Conservation (phyloP, 2,113 vertebrate species). For the Trematocara variabile region DNA sequence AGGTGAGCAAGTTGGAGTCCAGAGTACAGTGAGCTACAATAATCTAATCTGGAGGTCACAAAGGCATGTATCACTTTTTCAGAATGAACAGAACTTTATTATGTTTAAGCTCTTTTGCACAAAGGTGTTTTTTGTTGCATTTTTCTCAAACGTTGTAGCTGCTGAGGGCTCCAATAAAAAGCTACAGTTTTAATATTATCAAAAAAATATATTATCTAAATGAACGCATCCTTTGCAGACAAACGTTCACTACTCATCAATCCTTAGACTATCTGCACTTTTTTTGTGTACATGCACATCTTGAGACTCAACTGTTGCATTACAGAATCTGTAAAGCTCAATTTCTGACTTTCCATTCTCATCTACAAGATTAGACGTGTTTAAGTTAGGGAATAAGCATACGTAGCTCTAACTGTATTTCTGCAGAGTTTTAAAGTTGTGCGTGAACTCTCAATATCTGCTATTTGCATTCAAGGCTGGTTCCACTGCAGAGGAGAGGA, state of each 20-base stretch:
- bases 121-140: not conserved
- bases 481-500: conserved; percentile 75
- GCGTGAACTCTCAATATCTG: conserved; percentile 43
- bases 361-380: not conserved
- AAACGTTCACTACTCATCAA: not conserved
- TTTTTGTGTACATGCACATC: not conserved
- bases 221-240: not conserved
- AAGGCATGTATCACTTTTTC: not conserved
- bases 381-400: not conserved
- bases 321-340: not conserved
- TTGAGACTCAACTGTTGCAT: not conserved
- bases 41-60: not conserved
- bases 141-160: not conserved
- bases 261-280: not conserved
- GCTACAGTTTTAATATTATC: not conserved
- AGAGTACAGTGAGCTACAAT: not conserved
- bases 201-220: not conserved
- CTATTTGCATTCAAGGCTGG: conserved; percentile 76
- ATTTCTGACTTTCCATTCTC: not conserved
- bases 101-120: not conserved
- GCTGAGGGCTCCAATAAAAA: not conserved
- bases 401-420: not conserved
- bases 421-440: conserved; percentile 48
- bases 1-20: not conserved
- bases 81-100: not conserved